phyloP scores from a whole-genome alignment of 2,113 vertebrate species.

The Passerina amoena region DNA sequence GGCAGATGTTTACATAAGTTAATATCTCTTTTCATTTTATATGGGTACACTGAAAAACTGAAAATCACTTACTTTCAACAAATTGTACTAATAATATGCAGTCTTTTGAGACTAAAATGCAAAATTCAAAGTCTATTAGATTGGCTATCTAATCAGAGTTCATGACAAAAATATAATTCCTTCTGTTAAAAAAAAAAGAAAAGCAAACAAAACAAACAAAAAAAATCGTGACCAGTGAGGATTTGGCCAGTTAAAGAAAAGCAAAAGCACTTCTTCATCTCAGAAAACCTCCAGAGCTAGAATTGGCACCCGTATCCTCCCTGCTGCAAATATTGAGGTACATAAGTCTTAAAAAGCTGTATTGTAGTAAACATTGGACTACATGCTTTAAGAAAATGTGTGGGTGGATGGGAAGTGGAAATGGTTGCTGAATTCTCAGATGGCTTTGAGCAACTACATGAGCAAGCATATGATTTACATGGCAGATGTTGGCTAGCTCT shows the following conservation, averaged over 20 bases:
- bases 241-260: not conserved
- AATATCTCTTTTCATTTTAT: not conserved
- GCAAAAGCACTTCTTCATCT: not conserved
- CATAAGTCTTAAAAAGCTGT: not conserved
- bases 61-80: not conserved
- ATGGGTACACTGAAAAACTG: not conserved
- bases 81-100: not conserved
- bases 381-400: not conserved
- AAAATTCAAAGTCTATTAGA: not conserved
- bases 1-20: not conserved
- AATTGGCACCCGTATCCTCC: not conserved
- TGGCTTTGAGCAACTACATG: fast-evolving
- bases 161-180: not conserved
- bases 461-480: not conserved
- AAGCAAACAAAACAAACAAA: not conserved
- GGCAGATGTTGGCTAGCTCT: fast-evolving
- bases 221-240: not conserved
- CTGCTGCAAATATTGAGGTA: not conserved
- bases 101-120: not conserved
- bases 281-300: not conserved
- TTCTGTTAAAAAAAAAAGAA: not conserved
- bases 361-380: not conserved
- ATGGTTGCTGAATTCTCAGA: not conserved
- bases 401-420: not conserved
- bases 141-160: not conserved